phyloP scores from a whole-genome alignment of 2,113 vertebrate genomes.

The Chunga burmeisteri region DNA sequence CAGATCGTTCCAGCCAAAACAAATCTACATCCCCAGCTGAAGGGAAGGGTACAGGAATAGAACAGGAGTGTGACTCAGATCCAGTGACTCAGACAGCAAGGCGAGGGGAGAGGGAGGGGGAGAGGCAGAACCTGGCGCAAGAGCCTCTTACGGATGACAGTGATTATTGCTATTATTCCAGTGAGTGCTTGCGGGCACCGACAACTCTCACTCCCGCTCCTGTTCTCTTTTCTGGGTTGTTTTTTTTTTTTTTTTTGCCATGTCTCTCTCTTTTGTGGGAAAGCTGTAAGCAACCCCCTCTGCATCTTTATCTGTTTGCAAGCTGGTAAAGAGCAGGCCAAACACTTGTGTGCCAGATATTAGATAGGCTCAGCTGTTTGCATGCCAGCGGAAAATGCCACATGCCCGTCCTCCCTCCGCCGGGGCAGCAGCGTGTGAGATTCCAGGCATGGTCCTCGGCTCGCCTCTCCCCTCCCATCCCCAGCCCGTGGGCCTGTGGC shows the following conservation, averaged over 20 bases:
- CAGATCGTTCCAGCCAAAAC: constrained; percentile 59
- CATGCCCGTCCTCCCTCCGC: background rate
- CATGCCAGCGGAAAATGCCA: constrained; percentile 61
- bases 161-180: constrained; percentile 64
- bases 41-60: constrained; percentile 65
- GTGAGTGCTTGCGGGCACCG: constrained; percentile 29
- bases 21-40: constrained; percentile 60
- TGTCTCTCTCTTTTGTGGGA: background rate
- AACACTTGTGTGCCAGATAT: constrained; percentile 59
- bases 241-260: accelerated
- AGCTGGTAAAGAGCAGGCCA: constrained; percentile 25
- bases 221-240: background rate
- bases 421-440: background rate
- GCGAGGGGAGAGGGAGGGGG: constrained; percentile 49
- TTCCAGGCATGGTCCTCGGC: constrained; percentile 7
- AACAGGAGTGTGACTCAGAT: constrained; percentile 72
- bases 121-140: constrained; percentile 64
- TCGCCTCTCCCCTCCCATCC: background rate
- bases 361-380: constrained; percentile 60
- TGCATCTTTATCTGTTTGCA: constrained; percentile 17
- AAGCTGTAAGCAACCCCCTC: background rate
- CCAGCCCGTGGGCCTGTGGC: background rate
- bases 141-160: constrained; percentile 43
- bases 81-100: constrained; percentile 68
- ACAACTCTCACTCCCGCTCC: constrained; percentile 31